phyloP scores from a whole-genome alignment of 2,888 invertebrate species.

The Scrobipalpa atriplicella region DNA sequence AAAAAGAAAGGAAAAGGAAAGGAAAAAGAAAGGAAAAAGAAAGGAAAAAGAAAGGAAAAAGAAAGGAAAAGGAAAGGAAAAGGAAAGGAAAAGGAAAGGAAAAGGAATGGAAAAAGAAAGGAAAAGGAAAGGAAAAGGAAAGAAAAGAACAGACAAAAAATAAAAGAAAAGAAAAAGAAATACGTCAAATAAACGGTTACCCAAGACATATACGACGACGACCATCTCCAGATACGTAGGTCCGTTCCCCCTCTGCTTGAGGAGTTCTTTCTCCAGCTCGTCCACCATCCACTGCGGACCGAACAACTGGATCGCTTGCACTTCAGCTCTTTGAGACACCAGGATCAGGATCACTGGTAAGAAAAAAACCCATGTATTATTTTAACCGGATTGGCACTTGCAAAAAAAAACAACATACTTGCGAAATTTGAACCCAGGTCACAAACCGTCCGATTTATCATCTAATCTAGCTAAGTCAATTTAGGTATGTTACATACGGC shows the following conservation, averaged over 20 bases:
- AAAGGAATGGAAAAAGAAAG: no score
- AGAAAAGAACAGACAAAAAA: no score
- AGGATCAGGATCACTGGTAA: slow-evolving; percentile 92
- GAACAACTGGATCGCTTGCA: slow-evolving; percentile 87
- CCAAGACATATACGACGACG: slow-evolving; percentile 92
- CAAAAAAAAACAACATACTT: background rate
- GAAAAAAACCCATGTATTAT: background rate
- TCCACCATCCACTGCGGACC: slow-evolving; percentile 87
- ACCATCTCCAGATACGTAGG: slow-evolving; percentile 93
- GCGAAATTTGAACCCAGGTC: background rate
- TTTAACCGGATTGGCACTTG: background rate
- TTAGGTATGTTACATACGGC: no score
- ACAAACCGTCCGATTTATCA: no score
- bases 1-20: no score
- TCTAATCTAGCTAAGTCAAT: no score
- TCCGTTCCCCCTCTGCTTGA: slow-evolving; percentile 91
- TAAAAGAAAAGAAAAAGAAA: no score
- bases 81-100: no score
- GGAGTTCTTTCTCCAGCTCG: slow-evolving; percentile 83
- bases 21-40: no score
- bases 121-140: no score
- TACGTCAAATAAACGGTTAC: slow-evolving; percentile 60
- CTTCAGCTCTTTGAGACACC: slow-evolving; percentile 95
- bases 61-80: no score
- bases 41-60: no score